phyloP scores from a whole-genome alignment of 2,113 vertebrate species.

The Colius striatus region DNA sequence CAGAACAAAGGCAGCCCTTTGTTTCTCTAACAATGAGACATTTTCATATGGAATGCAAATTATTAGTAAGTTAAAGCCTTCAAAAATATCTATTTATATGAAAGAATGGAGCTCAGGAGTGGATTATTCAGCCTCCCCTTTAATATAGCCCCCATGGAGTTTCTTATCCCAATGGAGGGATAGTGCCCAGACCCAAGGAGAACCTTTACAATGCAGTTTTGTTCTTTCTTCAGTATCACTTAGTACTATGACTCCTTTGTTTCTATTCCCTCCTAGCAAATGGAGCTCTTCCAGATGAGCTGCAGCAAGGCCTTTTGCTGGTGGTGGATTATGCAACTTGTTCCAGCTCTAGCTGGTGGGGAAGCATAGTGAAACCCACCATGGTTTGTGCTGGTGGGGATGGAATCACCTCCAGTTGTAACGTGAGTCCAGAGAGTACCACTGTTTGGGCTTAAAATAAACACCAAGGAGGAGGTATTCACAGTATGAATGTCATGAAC shows the following conservation, averaged over 20 bases:
- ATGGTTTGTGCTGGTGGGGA: conserved; percentile 77
- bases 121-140: background rate
- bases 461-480: background rate
- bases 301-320: conserved; percentile 73
- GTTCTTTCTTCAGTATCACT: background rate
- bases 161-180: background rate
- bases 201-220: background rate
- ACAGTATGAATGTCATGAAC: background rate
- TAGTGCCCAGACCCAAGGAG: background rate
- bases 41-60: background rate
- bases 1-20: background rate
- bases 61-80: background rate
- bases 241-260: background rate
- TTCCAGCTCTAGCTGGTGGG: conserved; percentile 67
- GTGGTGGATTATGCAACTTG: conserved; percentile 70
- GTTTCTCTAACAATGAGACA: background rate
- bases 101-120: background rate
- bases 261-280: conserved; percentile 55
- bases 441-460: background rate
- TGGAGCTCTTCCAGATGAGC: conserved; percentile 20
- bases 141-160: background rate
- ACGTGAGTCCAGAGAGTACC: conserved; percentile 25
- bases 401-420: conserved; percentile 70
- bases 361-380: conserved; percentile 49
- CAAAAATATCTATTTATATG: background rate